Evolutionary conservation across 2,888 invertebrate genomes (phyloP).

Genomic region (Podotricha telesiphe): DNA sequence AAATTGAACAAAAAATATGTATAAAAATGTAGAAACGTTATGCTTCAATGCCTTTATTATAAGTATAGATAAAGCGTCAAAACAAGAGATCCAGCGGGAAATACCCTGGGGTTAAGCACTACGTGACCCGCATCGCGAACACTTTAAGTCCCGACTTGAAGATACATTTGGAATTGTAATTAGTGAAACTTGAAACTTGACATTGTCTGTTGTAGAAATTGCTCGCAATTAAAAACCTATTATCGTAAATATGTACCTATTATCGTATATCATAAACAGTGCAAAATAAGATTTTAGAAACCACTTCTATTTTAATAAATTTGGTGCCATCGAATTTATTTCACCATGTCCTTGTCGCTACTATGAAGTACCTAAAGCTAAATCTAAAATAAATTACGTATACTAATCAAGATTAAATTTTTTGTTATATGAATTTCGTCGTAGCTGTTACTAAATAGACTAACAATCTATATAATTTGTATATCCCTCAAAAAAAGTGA

Average conservation of each 20-base stretch:
- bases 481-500: no score
- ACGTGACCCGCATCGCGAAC: constrained; percentile 68
- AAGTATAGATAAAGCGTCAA: constrained; percentile 59
- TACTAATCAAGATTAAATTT: no score
- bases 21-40: constrained; percentile 1
- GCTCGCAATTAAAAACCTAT: constrained; percentile 34
- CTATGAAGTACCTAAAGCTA: not conserved
- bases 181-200: constrained; percentile 41
- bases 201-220: constrained; percentile 33
- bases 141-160: constrained; percentile 62
- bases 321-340: not conserved
- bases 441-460: no score
- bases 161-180: constrained; percentile 73
- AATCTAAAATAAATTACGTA: not conserved
- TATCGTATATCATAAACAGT: constrained; percentile 20
- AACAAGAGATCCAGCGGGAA: constrained; percentile 68
- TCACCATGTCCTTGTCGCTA: not conserved
- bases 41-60: constrained; percentile 15
- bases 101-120: constrained; percentile 62
- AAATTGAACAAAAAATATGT: not conserved
- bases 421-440: no score
- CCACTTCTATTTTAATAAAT: not conserved
- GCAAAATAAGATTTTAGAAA: constrained; percentile 11
- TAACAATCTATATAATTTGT: no score
- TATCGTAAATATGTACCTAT: constrained; percentile 25